Evolutionary conservation across 2,113 vertebrate genomes (phyloP), one percentile per base, ranked within the genome.

Genomic region (Ploceus nigricollis): DNA sequence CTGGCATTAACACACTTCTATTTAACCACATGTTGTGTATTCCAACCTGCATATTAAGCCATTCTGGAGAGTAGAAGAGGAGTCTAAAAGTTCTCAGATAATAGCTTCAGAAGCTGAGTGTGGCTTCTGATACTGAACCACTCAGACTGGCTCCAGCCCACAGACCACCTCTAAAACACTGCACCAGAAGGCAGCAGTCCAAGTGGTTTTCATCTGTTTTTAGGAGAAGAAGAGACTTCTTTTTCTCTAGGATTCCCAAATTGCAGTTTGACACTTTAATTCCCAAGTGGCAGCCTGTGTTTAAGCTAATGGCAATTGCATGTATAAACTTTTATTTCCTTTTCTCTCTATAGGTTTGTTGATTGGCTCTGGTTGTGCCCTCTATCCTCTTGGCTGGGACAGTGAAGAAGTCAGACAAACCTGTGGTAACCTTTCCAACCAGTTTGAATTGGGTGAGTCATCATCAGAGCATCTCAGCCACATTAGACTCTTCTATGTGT

Each of bases 311-410:
- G 23, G n/a, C 56, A 69, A 16, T 24, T 24, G 13, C 12, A 33
- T 31, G 7, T 61, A 37, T 90, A 76, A 94, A 96, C 45, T 63
- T 80, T 31, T 58, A 19, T 82, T 95, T 51, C 28, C 80, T 82
- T 91, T 81, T 90, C 27, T 90, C 33, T 92, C 79, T 25, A 4
- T 57, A 99, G 99, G 99, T 90, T 97, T 99, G 96, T 97, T 99
- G 96, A 99, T 99, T 0, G 99, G 99, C 47, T 99, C 99, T 18
- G 99, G 99, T 83, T 99, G 99, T 76, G 99, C 99, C 9, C 98
- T 99, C 72, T 99, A 99, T 91, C 99, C 99, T 30, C 96, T 99
- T 97, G 99, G 99, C 91, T 99, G 99, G 99, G 99, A 99, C 97
- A 99, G 99, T 53, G 99, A 99, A 97, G 99, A 99, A 94, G 98